phyloP scores from a whole-genome alignment of 2,113 vertebrate genomes.

The Aldabrachelys gigantea region DNA sequence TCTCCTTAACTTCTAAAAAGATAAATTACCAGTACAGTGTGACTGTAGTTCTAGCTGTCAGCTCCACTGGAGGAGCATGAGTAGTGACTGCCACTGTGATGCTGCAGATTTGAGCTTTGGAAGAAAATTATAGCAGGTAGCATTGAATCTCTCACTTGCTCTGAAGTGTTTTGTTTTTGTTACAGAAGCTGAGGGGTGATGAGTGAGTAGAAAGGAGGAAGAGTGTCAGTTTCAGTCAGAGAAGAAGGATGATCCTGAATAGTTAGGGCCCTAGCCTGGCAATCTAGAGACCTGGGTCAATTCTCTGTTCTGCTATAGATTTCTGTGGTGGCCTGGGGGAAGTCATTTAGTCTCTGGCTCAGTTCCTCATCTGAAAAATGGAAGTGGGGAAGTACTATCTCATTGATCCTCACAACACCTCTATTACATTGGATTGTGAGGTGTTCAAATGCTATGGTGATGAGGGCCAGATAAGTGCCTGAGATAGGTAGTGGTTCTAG shows the following conservation, averaged over 20 bases:
- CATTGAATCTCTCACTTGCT: not conserved
- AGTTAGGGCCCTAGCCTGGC: not conserved
- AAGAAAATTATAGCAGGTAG: not conserved
- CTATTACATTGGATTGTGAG: not conserved
- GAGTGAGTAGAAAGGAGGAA: not conserved
- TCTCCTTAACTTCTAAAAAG: not conserved
- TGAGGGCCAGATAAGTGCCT: not conserved
- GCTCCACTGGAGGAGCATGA: not conserved
- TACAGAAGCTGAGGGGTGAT: not conserved
- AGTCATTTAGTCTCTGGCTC: not conserved
- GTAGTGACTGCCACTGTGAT: not conserved
- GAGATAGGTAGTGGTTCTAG: rapidly evolving
- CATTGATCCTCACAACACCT: too few relatives aligned
- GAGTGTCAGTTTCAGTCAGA: not conserved
- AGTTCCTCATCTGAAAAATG: not conserved
- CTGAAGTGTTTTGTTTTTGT: not conserved
- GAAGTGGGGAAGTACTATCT: not conserved
- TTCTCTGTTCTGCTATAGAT: not conserved
- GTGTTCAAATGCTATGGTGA: not conserved
- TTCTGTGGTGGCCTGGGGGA: not conserved
- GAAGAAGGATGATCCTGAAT: not conserved
- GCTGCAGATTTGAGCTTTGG: not conserved
- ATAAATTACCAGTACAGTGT: not conserved
- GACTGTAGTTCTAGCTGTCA: not conserved
- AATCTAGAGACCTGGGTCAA: not conserved